Evolutionary conservation across 2,113 vertebrate species (phyloP).

Genomic region (Larimichthys crocea): DNA sequence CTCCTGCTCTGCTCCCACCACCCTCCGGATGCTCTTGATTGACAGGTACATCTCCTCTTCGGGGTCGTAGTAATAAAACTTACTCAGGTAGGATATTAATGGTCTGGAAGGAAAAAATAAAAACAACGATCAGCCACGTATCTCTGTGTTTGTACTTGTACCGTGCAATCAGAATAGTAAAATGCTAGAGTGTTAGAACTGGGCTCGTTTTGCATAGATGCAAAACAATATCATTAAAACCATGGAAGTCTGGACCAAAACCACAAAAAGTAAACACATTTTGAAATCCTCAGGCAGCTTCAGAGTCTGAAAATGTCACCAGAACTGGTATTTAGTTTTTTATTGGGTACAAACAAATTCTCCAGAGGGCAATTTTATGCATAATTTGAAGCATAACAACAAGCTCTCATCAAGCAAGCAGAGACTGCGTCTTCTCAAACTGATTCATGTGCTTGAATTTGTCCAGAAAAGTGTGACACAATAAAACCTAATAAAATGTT

Average conservation of each 20-base stretch:
- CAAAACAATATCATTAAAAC: not conserved
- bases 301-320: not conserved
- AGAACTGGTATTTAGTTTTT: not conserved
- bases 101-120: constrained; percentile 82
- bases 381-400: not conserved
- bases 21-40: constrained; percentile 90
- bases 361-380: not conserved
- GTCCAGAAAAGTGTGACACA: not conserved
- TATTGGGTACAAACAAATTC: not conserved
- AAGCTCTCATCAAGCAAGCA: not conserved
- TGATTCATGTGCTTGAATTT: not conserved
- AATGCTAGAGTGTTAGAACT: not conserved
- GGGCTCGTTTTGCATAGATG: not conserved
- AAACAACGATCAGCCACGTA: not conserved
- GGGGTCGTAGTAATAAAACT: constrained; percentile 99
- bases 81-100: constrained; percentile 95
- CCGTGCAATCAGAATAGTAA: no score
- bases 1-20: constrained; percentile 87
- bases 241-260: not conserved
- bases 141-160: not conserved
- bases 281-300: not conserved
- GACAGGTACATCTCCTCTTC: constrained; percentile 97
- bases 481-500: not conserved
- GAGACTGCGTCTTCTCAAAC: not conserved
- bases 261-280: no score